phyloP scores from a whole-genome alignment of 2,797 vertebrate species.

The Gobio occitaniae region DNA sequence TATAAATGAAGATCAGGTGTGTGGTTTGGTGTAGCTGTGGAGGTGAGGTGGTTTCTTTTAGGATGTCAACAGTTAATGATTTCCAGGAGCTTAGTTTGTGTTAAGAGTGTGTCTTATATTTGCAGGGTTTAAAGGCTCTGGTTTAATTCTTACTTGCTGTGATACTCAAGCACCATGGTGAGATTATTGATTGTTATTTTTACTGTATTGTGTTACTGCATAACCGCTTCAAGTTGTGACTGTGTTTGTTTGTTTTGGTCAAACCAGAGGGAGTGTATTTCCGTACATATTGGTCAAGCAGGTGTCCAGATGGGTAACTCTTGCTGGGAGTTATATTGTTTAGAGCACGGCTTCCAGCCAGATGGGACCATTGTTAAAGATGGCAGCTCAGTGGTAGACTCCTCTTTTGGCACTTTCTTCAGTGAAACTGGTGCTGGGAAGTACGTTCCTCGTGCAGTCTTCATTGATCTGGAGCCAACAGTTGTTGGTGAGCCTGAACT shows the following conservation, averaged over 20 bases:
- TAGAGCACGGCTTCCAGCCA: constrained; percentile 46
- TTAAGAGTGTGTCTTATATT: background rate
- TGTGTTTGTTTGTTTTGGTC: background rate
- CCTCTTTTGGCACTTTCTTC: constrained; percentile 62
- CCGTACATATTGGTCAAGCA: constrained; percentile 55
- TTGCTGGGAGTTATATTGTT: constrained; percentile 60
- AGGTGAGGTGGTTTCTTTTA: no score
- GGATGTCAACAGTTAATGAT: fast-evolving
- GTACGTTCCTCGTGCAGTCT: constrained; percentile 56
- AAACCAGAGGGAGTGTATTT: constrained; percentile 56
- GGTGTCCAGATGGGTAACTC: constrained; percentile 60
- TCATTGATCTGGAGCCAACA: constrained; percentile 57
- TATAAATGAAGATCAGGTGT: no score
- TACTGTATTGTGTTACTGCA: background rate
- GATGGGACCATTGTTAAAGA: constrained; percentile 41
- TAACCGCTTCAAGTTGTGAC: background rate
- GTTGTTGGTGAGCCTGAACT: constrained; percentile 49
- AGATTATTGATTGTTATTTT: background rate
- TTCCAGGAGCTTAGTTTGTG: fast-evolving
- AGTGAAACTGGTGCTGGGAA: constrained; percentile 61
- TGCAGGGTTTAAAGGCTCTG: background rate
- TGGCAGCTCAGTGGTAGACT: constrained; percentile 25
- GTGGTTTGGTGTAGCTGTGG: no score
- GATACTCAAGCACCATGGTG: constrained; percentile 16
- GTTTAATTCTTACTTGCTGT: background rate